phyloP scores from a whole-genome alignment of 2,113 vertebrate species.

The Gambusia affinis region DNA sequence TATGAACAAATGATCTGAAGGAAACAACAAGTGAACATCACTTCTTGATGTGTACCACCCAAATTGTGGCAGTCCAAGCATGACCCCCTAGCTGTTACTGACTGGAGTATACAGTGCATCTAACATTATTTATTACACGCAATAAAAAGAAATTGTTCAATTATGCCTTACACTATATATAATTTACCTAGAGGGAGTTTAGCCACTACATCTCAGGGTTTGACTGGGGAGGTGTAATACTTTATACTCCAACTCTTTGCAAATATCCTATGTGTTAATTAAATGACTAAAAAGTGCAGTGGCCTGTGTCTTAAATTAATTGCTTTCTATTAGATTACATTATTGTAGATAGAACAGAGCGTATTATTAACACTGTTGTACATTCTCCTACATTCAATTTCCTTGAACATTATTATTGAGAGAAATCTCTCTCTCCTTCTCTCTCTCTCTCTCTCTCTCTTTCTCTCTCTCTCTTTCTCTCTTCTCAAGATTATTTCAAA shows the following conservation, averaged over 20 bases:
- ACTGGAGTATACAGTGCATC: background rate
- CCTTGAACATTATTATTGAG: conserved; percentile 80
- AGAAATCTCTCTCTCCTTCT: conserved; percentile 66
- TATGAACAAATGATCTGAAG: background rate
- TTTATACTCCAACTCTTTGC: conserved; percentile 72
- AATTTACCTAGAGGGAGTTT: conserved; percentile 57
- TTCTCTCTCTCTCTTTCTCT: conserved; percentile 50
- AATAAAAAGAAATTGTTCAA: conserved; percentile 25
- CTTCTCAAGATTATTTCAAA: conserved; percentile 73
- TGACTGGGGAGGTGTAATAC: conserved; percentile 70
- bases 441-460: conserved; percentile 26
- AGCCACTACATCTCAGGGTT: conserved; percentile 49
- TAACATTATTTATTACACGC: conserved; percentile 18
- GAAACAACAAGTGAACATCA: background rate
- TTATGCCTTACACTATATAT: conserved; percentile 40
- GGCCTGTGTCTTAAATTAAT: conserved; percentile 87
- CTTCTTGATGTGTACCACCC: background rate
- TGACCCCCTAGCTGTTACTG: background rate
- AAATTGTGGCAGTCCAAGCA: background rate
- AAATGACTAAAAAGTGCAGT: conserved; percentile 83
- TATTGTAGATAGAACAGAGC: conserved; percentile 75
- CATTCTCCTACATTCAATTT: conserved; percentile 86
- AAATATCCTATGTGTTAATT: conserved; percentile 82
- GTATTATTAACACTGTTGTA: conserved; percentile 84
- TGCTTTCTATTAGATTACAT: conserved; percentile 85